Percentiles rank a stretch among this genome's conserved stretches.
phyloP scores from a whole-genome alignment of 2,113 vertebrate genomes.

The Alouatta palliata region DNA sequence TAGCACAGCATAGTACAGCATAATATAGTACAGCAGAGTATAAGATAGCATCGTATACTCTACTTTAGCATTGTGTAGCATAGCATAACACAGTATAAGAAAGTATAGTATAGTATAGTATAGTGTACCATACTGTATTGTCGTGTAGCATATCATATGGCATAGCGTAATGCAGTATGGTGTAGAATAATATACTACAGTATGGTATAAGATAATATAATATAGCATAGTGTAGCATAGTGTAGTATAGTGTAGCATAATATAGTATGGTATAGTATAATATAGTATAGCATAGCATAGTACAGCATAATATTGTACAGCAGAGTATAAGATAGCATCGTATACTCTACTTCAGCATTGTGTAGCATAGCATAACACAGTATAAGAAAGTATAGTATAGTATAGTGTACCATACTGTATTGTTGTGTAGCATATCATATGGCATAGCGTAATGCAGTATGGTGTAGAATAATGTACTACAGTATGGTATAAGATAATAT shows the following conservation, averaged over 20 bases:
- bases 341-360: no score
- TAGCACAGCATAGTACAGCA: not conserved
- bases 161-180: not conserved
- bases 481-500: not conserved
- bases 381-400: no score
- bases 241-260: no score
- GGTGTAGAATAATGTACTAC: not conserved
- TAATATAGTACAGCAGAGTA: not conserved
- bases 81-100: no score
- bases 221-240: not conserved
- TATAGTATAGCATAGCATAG: not conserved
- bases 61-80: not conserved
- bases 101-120: not conserved
- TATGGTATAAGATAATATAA: not conserved
- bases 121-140: not conserved
- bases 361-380: no score
- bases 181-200: not conserved
- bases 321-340: no score
- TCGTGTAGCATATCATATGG: not conserved
- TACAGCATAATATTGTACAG: no score
- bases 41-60: accelerated
- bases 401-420: not conserved
- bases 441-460: not conserved
- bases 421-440: not conserved
- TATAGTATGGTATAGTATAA: no score